These are phyloP conservation scores for Cyprinodon diabolis DNA, from an alignment of 2,797 vertebrate genomes.

Conservation along the genomic window DNA sequence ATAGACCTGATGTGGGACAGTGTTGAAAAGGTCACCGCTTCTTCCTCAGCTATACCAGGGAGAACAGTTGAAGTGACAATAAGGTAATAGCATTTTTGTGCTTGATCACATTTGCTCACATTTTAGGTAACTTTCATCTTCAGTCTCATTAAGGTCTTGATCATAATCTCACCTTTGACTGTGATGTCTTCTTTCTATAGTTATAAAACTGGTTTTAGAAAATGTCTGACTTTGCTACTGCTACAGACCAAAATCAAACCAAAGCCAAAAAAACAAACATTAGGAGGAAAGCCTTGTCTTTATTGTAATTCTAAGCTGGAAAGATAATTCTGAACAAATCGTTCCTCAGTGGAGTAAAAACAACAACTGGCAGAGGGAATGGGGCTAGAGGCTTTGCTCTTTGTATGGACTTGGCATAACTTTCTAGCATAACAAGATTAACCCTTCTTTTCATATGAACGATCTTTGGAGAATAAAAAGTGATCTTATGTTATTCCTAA, in stretches of 20 bases:
- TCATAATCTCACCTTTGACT: constrained; percentile 30
- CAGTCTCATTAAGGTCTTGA: constrained; percentile 13
- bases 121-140: constrained; percentile 18
- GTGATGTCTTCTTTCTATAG: constrained; percentile 21
- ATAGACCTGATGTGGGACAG: constrained; percentile 66
- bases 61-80: constrained; percentile 62
- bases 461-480: constrained; percentile 47
- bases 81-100: constrained; percentile 62
- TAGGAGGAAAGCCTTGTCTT: constrained; percentile 35
- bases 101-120: constrained; percentile 59
- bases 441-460: constrained; percentile 61
- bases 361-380: constrained; percentile 66
- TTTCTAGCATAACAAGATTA: constrained; percentile 69
- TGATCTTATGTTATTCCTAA: constrained; percentile 54
- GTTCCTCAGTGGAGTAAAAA: constrained; percentile 59
- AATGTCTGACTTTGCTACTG: constrained; percentile 59
- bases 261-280: constrained; percentile 32
- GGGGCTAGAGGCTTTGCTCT: constrained; percentile 53
- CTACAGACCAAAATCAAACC: constrained; percentile 50
- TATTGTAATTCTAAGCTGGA: constrained; percentile 51
- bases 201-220: constrained; percentile 20
- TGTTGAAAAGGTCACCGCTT: constrained; percentile 71
- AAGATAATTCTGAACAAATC: constrained; percentile 42
- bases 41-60: constrained; percentile 62
- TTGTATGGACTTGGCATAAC: constrained; percentile 71